A percentile compares a stretch with the other conserved stretches of the same genome.
Evolutionary conservation across 2,113 vertebrate species (phyloP).

Genomic region (Narcine bancroftii): DNA sequence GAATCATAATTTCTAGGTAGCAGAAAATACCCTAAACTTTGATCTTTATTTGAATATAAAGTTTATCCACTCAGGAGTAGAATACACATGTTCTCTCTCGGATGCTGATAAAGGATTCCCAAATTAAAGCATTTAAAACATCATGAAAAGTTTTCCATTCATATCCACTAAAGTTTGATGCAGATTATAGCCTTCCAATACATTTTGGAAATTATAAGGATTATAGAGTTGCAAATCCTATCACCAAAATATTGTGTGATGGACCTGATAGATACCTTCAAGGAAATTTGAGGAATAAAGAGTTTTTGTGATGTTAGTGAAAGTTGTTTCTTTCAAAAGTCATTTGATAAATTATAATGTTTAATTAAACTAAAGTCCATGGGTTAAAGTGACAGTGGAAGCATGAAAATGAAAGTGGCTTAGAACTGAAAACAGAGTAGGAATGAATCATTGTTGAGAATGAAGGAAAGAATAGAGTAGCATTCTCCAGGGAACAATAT

Average conservation of each 20-base stretch:
- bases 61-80: not conserved
- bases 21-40: not conserved
- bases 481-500: not conserved
- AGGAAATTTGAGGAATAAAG: not conserved
- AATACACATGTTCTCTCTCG: not conserved
- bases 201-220: not conserved
- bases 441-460: not conserved
- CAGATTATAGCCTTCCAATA: not conserved
- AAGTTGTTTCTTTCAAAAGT: not conserved
- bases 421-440: not conserved
- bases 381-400: not conserved
- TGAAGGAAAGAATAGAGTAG: not conserved
- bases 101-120: not conserved
- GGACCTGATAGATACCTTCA: not conserved
- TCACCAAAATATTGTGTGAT: not conserved
- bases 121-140: not conserved
- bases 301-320: not conserved
- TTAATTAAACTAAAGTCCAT: not conserved
- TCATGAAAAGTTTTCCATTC: not conserved
- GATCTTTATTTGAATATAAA: not conserved
- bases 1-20: not conserved
- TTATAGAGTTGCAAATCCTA: not conserved
- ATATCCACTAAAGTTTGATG: not conserved
- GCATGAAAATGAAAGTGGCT: not conserved
- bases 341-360: not conserved